Base-by-base conservation (phyloP, 2,113 vertebrate species). In the Gambusia affinis region DNA sequence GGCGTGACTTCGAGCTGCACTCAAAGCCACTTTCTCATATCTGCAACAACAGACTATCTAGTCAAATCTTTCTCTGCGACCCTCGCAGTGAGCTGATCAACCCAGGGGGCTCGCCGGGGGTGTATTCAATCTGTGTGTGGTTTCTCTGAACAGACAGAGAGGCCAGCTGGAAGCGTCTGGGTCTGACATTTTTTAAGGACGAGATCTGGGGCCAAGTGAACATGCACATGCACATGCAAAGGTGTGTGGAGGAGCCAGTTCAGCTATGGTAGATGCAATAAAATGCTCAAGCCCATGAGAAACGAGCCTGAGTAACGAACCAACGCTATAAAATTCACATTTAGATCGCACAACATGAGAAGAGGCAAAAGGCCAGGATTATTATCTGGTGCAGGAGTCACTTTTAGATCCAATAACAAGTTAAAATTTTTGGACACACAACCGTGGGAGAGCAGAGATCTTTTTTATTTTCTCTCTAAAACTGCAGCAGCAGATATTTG, bases 131-230 rank as follows among this genome's bases (percentile, higher is more conserved):
- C 60, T 63, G 74, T 66, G 74, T 66, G 66, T 69, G 66, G 64
- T 76, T 77, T 64, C 82, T 71, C 64, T 67, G 79, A 79, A 44
- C 22, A 51, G 28, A 70, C 70, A 76, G 72, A 67, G 29, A 51
- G 42, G 85, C 60, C 83, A 87, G 79, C 84, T 93, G 85, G 67
- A 85, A 70, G 22, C 30, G 70, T 79, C 60, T 67, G 67, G 72
- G 67, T 24, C 69, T 81, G 76, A 89, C 51, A 73, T 84, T 66
- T 83, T 84, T 82, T 28, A 22, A 67, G 67, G 60, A 73, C 22
- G 33, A 37, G 47, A 65, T 81, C 71, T 83, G 63, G 60, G 79
- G 76, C 61, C 82, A 83, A 80, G 39, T 72, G 64, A 73, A 84
- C 47, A 87, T 47, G 67, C 27, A 64, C 29, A 54, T 29, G 17